Base-by-base conservation (phyloP, 2,113 vertebrate genomes). In the Solea senegalensis region DNA sequence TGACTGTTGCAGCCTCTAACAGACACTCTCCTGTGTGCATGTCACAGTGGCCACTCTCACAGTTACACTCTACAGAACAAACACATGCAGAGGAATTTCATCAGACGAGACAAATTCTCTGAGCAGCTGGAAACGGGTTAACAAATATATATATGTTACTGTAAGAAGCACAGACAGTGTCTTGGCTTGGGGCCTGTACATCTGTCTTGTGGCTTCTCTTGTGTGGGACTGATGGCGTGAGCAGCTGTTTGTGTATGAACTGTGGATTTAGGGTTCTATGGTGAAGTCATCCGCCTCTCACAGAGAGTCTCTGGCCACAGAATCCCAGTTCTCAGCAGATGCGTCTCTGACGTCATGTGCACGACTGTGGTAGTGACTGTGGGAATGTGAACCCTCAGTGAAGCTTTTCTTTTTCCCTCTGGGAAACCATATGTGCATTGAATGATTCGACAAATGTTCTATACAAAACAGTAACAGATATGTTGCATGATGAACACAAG, bases 1-100 rank as follows among this genome's bases (percentile, higher is more conserved):
- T 93, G 78, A 91, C 71, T 0, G 78, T 75, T 41, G 90, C 78
- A 2, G 89, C 75, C 84, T 96, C 95, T 61, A 90, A 79, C 0
- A 98, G 82, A 84, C 98, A 99, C 73, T 96, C 95, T 87, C 98
- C 98, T 4, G 96, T 98, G 59, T 93, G 90, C 73, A 93, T 94
- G 84, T 98, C 95, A 88, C 98, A 99, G 53, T 94, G 95, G 28
- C 94, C 94, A 0, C 95, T 95, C 64, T 94, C 91, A 78, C 98
- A 99, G 72, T 92, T 90, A 78, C 98, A 99, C 74, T 92, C 98
- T 99, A 83, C 11, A 76, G 73, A 15, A 48, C 77, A 81, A 73
- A 72, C 52, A 86, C 9, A 84, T 11, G 39, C n/a, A 69, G 13
- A 81, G 16, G 40, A 26, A 79, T 12, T 21, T 55, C 2, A 72